phyloP scores from a whole-genome alignment of 2,888 invertebrate species.

The Morpho helenor region DNA sequence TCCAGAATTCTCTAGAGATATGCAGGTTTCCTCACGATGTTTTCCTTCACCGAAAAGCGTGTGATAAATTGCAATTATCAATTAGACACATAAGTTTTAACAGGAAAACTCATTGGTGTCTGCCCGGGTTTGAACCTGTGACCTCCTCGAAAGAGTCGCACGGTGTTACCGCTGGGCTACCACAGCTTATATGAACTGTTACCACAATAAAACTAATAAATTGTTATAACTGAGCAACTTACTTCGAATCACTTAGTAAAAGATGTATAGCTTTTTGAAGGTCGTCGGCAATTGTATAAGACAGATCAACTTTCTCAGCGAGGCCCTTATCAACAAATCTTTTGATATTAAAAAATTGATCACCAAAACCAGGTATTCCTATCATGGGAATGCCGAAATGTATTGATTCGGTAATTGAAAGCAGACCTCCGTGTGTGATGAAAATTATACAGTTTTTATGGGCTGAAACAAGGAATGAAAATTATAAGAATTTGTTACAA shows the following conservation, averaged over 20 bases:
- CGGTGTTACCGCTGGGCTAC: too few relatives aligned
- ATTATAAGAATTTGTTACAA: too few relatives aligned
- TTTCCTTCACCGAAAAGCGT: too few relatives aligned
- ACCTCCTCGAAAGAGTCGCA: too few relatives aligned
- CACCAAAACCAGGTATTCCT: slow-evolving; percentile 46
- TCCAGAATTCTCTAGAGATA: too few relatives aligned
- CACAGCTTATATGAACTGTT: too few relatives aligned
- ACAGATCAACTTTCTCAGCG: slow-evolving; percentile 39
- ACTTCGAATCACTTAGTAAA: slow-evolving; percentile 38
- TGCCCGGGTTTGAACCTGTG: too few relatives aligned
- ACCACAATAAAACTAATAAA: too few relatives aligned
- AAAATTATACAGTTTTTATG: slow-evolving; percentile 36
- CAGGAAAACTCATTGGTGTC: too few relatives aligned
- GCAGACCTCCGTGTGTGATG: slow-evolving; percentile 47
- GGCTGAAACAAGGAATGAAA: neutral
- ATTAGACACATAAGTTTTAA: too few relatives aligned
- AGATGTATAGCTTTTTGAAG: slow-evolving; percentile 40
- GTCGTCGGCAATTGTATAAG: slow-evolving; percentile 35
- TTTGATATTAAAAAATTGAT: slow-evolving; percentile 50
- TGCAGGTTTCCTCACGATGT: too few relatives aligned
- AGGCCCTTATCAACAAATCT: slow-evolving; percentile 45
- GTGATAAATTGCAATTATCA: too few relatives aligned
- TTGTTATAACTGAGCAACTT: slow-evolving; percentile 16
- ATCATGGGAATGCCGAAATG: slow-evolving; percentile 46
- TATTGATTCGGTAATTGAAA: slow-evolving; percentile 43